Evolutionary conservation across 2,797 vertebrate genomes (phyloP).

Genomic region (Galaxias olidus): DNA sequence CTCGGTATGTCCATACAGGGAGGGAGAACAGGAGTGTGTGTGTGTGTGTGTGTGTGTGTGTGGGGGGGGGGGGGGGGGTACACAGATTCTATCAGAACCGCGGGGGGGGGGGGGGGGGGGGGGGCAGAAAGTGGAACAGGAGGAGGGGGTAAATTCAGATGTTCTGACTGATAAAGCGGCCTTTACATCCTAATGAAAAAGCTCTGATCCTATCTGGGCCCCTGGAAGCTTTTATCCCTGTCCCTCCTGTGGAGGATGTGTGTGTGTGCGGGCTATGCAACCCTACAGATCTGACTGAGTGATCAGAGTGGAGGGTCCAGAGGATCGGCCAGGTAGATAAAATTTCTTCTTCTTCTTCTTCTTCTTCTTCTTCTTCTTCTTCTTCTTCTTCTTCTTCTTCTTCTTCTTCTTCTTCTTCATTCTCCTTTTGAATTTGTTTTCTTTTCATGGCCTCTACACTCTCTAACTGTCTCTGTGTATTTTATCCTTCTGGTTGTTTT

Average conservation of each 20-base stretch:
- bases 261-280: constrained; percentile 22
- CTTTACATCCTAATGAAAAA: constrained; percentile 55
- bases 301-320: constrained; percentile 41
- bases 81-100: constrained; percentile 56
- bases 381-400: too few relatives aligned
- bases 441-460: constrained; percentile 15
- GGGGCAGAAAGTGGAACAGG: constrained; percentile 39
- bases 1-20: too few relatives aligned
- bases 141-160: constrained; percentile 58
- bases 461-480: too few relatives aligned
- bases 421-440: too few relatives aligned
- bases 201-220: constrained; percentile 47
- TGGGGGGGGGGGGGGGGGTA: constrained; percentile 27
- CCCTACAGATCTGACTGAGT: constrained; percentile 42
- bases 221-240: constrained; percentile 36
- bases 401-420: too few relatives aligned
- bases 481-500: too few relatives aligned
- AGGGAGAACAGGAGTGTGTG: too few relatives aligned
- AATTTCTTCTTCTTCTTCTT: too few relatives aligned
- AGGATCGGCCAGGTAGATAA: constrained; percentile 19
- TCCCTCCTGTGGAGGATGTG: constrained; percentile 5
- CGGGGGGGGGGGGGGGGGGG: constrained; percentile 51
- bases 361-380: too few relatives aligned
- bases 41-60: too few relatives aligned
- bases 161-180: constrained; percentile 58